Base-by-base conservation (phyloP, 2,113 vertebrate genomes). In the Hippopotamus amphibius region DNA sequence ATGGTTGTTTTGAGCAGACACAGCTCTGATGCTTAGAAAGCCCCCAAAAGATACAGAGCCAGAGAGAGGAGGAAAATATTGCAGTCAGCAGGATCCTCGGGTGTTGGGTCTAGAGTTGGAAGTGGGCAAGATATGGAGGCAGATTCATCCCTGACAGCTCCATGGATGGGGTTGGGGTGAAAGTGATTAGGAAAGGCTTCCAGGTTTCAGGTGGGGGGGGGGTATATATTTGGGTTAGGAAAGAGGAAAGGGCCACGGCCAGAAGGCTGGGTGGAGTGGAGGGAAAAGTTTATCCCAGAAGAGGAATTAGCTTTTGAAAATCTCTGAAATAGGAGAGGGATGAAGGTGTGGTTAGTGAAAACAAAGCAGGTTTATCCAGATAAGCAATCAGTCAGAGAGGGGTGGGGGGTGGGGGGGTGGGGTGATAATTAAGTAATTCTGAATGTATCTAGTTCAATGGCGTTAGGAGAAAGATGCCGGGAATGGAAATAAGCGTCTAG, bases 291-390 rank as follows among this genome's bases (percentile, higher is more conserved):
- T 74, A 90, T 72, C 57, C 86, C 46, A 89, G 59, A 95, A 96
- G 41, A 94, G 19, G 87, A 80, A 93, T 96, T 93, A 97, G 57
- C n/a, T 15, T 15, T 66, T 87, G 22, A 84, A 95, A 90, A 61
- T 71, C 88, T 93, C 74, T 57, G 30, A 90, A 95, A 33, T 66
- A 91, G 57, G 69, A 93, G 55, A 95, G 26, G 72, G 63, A 57
- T 84, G 55, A 90, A 94, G 96, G 93, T 71, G 96, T 95, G 95
- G 96, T 76, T 90, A 65, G 65, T 66, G 76, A 95, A 95, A 92
- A 57, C 48, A 55, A 86, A 98, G 65, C 97, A 92, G 74, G 96
- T 97, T 97, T 87, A 30, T 79, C 96, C 65, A 90, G 96, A 65
- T 88, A 66, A 77, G 65, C 46, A 88, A 90, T 57, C 48, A 76